A percentile compares a stretch with the other conserved stretches of the same genome.
phyloP scores from a whole-genome alignment of 1,140 invertebrate genomes.

The Zaprionus kolodkinae region DNA sequence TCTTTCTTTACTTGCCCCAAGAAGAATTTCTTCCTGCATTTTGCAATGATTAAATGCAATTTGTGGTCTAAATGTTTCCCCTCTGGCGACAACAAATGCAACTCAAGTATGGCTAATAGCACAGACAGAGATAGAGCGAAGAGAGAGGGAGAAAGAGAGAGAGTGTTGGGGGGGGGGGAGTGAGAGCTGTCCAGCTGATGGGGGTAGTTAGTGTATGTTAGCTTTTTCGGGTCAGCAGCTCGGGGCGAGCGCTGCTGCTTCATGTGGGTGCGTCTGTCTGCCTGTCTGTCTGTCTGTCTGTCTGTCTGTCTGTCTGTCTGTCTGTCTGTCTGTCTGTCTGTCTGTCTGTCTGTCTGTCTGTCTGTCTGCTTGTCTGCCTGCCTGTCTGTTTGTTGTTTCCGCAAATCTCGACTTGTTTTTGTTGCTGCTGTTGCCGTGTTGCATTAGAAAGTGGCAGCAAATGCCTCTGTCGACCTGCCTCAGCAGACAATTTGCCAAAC shows the following conservation, averaged over 20 bases:
- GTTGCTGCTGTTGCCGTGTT: conserved; percentile 19
- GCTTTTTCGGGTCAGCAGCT: conserved; percentile 38
- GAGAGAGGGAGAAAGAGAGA: background rate
- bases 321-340: background rate
- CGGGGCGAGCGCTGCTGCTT: background rate
- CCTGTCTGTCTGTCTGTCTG: conserved; percentile 5
- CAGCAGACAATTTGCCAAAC: conserved; percentile 9
- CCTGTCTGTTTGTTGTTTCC: conserved; percentile 26
- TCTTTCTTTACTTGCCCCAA: background rate
- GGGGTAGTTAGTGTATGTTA: conserved; percentile 10
- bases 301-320: background rate
- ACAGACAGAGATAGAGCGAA: background rate
- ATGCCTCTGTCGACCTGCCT: conserved; percentile 23
- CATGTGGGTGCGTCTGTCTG: conserved; percentile 55
- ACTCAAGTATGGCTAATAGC: conserved; percentile 20
- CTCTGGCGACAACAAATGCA: conserved; percentile 29
- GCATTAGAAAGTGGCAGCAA: conserved; percentile 53
- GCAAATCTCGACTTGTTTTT: conserved; percentile 32
- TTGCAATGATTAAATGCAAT: conserved; percentile 59
- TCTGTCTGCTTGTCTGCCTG: no score
- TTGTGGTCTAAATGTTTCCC: conserved; percentile 63
- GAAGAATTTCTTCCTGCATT: conserved; percentile 36
- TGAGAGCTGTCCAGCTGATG: background rate
- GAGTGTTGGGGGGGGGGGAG: background rate
- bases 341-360: conserved; percentile 2